Evolutionary conservation across 2,797 vertebrate species (phyloP).

Genomic region (Amniataba percoides): DNA sequence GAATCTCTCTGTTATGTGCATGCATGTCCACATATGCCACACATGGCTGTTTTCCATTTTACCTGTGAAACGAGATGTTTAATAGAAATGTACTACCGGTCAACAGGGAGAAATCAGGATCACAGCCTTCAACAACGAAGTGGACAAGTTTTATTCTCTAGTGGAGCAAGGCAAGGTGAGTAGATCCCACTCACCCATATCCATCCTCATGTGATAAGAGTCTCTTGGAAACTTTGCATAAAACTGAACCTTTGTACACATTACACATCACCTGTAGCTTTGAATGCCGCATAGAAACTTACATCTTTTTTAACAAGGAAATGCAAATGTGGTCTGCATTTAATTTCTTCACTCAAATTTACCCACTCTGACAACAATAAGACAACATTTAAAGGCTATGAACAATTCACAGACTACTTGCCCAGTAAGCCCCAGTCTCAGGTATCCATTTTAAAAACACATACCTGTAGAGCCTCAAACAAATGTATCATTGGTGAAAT

Average conservation of each 20-base stretch:
- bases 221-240: conserved; percentile 15
- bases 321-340: background rate
- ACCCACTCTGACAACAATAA: conserved; percentile 7
- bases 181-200: conserved; percentile 38
- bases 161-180: conserved; percentile 96
- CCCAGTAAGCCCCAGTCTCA: conserved; percentile 8
- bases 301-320: background rate
- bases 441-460: conserved; percentile 28
- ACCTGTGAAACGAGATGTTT: conserved; percentile 22
- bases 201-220: conserved; percentile 48
- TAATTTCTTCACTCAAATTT: background rate
- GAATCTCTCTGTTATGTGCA: conserved; percentile 23
- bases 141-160: conserved; percentile 94
- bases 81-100: conserved; percentile 58
- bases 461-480: conserved; percentile 24
- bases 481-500: conserved; percentile 42
- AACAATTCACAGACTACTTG: conserved; percentile 12
- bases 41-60: conserved; percentile 29
- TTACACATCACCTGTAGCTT: background rate
- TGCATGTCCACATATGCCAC: conserved; percentile 34
- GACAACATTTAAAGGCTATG: conserved; percentile 18
- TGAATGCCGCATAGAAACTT: background rate
- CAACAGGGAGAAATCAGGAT: conserved; percentile 95
- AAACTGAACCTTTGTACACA: conserved; percentile 10
- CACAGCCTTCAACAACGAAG: conserved; percentile 96